Evolutionary conservation across 2,797 vertebrate species (phyloP).

Genomic region (Micromesistius poutassou): DNA sequence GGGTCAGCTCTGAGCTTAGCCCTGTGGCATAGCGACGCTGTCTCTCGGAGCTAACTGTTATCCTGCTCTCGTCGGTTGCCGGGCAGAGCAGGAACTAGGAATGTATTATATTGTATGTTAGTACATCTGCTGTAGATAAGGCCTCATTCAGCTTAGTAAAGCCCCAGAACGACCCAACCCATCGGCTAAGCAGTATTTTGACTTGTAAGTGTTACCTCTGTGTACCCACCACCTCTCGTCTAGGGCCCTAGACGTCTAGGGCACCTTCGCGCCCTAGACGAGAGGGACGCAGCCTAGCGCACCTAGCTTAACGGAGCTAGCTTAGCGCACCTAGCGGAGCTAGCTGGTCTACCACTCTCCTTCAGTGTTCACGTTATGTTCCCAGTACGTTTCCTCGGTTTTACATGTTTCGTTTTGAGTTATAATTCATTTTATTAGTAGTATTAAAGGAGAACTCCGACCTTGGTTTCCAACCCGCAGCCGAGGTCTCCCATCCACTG

Average conservation of each 20-base stretch:
- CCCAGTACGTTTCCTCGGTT: not conserved
- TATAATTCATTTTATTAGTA: not conserved
- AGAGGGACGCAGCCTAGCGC: not conserved
- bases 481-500: not conserved
- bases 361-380: not conserved
- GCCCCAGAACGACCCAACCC: constrained; percentile 42
- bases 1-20: not conserved
- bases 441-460: not conserved
- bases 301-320: not conserved
- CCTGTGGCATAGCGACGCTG: not conserved
- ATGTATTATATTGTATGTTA: constrained; percentile 81
- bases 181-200: constrained; percentile 66
- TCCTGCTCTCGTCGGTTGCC: constrained; percentile 3
- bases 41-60: not conserved
- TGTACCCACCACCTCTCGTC: constrained; percentile 75
- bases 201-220: constrained; percentile 74
- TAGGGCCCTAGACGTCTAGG: no score
- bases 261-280: not conserved
- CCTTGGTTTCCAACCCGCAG: not conserved
- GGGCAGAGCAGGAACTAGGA: constrained; percentile 34
- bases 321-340: not conserved
- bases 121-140: constrained; percentile 70
- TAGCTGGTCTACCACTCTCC: not conserved
- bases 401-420: not conserved
- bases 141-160: constrained; percentile 64